Conservation (phyloP, 2,888 invertebrate genomes). For the Drosophila peninsularis region DNA sequence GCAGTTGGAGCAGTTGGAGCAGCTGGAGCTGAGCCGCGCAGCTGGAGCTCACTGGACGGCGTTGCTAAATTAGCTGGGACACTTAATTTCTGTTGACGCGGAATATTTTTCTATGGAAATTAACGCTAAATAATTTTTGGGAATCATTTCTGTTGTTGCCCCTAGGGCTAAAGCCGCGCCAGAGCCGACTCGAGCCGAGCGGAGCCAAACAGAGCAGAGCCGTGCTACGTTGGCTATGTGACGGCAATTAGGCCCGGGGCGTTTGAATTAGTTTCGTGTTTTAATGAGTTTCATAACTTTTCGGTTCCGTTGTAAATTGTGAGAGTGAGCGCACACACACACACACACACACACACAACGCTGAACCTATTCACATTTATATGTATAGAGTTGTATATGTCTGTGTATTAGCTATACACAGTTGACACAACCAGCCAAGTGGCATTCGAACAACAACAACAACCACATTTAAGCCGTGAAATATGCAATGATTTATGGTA, state of each 20-base stretch:
- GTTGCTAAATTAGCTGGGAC: conserved; percentile 78
- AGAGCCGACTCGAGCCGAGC: neutral
- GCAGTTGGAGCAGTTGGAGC: conserved; percentile 27
- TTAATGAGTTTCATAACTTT: conserved; percentile 78
- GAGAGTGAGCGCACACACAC: conserved; percentile 32
- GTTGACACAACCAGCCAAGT: conserved; percentile 73
- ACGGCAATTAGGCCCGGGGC: conserved; percentile 78
- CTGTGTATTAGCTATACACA: conserved; percentile 52
- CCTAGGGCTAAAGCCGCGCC: conserved; percentile 20
- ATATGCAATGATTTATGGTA: conserved; percentile 62
- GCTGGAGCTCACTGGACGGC: conserved; percentile 49
- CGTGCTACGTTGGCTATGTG: conserved; percentile 47
- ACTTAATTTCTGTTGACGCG: conserved; percentile 79
- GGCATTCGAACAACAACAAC: conserved; percentile 40
- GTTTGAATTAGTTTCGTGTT: conserved; percentile 80
- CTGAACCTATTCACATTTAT: conserved; percentile 9
- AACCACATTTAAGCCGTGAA: conserved; percentile 46
- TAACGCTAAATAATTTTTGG: conserved; percentile 78
- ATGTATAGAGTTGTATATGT: conserved; percentile 13
- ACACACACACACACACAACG: conserved; percentile 18
- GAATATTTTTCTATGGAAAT: conserved; percentile 79
- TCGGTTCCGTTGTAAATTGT: conserved; percentile 80
- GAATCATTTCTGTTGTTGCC: conserved; percentile 64
- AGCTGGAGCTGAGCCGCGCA: conserved; percentile 43
- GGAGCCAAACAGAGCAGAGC: neutral